These are phyloP conservation scores for Megalopta genalis DNA, from an alignment of 1,140 invertebrate species.

Conservation along the genomic window DNA sequence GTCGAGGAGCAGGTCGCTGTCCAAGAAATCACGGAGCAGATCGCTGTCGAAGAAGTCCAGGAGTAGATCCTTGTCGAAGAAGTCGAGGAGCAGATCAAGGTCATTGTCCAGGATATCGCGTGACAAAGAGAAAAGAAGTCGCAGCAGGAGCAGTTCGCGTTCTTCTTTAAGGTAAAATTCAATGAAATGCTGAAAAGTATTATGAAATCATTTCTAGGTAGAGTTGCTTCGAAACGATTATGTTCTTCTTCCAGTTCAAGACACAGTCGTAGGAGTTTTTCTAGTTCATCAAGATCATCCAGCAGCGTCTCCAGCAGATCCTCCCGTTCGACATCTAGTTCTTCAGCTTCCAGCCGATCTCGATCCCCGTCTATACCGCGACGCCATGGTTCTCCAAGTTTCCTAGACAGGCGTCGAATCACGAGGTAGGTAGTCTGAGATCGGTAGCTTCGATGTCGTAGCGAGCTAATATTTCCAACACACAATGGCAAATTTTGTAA, in stretches of 20 bases:
- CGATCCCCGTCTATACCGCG: slow-evolving; percentile 92
- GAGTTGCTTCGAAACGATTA: no score
- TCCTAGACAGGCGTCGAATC: slow-evolving; percentile 92
- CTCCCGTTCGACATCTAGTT: slow-evolving; percentile 68
- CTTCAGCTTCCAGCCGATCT: slow-evolving; percentile 81
- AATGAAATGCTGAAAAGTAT: not conserved
- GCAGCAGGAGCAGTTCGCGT: slow-evolving; percentile 71
- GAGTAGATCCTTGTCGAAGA: slow-evolving; percentile 66
- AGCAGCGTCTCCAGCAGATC: slow-evolving; percentile 69
- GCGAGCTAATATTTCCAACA: slow-evolving; percentile 45
- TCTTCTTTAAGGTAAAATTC: slow-evolving; percentile 71
- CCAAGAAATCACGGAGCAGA: slow-evolving; percentile 61
- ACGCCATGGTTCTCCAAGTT: slow-evolving; percentile 93
- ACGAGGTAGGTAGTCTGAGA: slow-evolving; percentile 87
- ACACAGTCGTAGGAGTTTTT: slow-evolving; percentile 74
- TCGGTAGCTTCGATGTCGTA: slow-evolving; percentile 40
- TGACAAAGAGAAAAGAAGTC: slow-evolving; percentile 70
- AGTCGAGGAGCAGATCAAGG: slow-evolving; percentile 70
- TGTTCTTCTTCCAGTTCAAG: slow-evolving; percentile 57
- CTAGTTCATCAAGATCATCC: slow-evolving; percentile 74
- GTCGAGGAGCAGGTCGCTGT: slow-evolving; percentile 68
- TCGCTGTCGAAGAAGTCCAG: slow-evolving; percentile 65
- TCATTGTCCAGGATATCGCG: slow-evolving; percentile 69
- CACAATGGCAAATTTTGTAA: slow-evolving; percentile 57
- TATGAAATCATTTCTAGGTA: no score